Evolutionary conservation across 2,113 vertebrate genomes (phyloP).

Genomic region (Phylloscopus trochiloides): DNA sequence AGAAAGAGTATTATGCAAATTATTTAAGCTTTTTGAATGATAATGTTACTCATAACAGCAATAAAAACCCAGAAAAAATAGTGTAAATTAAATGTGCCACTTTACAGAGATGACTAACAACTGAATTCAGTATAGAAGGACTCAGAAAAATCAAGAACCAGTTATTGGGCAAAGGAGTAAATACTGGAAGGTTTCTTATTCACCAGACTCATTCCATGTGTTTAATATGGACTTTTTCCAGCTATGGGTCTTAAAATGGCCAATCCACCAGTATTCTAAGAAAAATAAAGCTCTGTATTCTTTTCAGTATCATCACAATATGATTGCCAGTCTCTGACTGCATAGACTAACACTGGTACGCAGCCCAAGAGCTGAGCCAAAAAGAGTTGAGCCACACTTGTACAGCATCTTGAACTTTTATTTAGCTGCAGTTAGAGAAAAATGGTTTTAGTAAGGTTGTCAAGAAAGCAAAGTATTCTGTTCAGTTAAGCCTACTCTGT

Average conservation of each 20-base stretch:
- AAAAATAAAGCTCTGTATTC: not conserved
- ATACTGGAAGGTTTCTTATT: not conserved
- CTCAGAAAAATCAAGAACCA: not conserved
- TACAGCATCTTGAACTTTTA: not conserved
- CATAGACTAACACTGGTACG: not conserved
- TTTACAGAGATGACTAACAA: not conserved
- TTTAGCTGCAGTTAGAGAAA: not conserved
- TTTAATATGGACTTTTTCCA: not conserved
- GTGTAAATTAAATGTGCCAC: not conserved
- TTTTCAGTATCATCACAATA: not conserved
- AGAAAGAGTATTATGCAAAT: not conserved
- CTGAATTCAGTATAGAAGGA: not conserved
- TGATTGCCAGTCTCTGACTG: not conserved
- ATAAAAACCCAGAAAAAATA: not conserved
- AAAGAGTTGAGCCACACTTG: not conserved
- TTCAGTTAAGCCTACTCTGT: not conserved
- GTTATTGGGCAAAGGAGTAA: not conserved
- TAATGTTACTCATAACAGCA: not conserved
- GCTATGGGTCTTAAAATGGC: not conserved
- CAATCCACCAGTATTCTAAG: not conserved
- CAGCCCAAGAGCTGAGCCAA: not conserved
- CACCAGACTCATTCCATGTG: not conserved
- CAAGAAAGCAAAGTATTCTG: not conserved
- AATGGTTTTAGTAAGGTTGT: not conserved
- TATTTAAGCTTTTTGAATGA: not conserved